Evolutionary conservation across 2,113 vertebrate genomes (phyloP).

Genomic region (Limanda limanda): DNA sequence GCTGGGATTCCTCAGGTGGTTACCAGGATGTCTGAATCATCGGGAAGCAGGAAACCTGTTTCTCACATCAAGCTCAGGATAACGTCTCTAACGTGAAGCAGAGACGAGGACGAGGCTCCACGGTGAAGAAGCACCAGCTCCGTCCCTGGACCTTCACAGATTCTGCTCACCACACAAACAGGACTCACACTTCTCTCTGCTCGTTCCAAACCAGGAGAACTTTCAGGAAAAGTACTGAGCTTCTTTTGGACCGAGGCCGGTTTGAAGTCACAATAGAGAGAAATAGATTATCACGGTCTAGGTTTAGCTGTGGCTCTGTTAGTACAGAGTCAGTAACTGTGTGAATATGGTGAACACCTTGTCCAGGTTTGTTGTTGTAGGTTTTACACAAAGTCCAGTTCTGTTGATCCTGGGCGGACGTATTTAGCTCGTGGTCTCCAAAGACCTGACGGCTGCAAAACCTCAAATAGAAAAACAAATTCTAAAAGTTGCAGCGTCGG

Average conservation of each 20-base stretch:
- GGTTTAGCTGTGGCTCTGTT: constrained; percentile 55
- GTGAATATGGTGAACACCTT: constrained; percentile 11
- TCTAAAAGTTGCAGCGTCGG: not conserved
- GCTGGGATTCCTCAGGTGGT: constrained; percentile 43
- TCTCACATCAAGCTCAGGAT: constrained; percentile 46
- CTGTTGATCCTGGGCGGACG: constrained; percentile 39
- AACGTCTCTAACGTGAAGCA: constrained; percentile 1
- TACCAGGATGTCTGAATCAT: constrained; percentile 34
- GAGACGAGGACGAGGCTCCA: not conserved
- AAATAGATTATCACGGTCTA: constrained; percentile 7
- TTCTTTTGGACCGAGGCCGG: constrained; percentile 39
- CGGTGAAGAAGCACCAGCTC: not conserved
- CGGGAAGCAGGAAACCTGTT: constrained; percentile 54
- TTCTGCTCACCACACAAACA: constrained; percentile 32
- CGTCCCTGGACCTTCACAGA: not conserved
- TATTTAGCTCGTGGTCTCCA: constrained; percentile 30
- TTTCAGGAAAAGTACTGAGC: constrained; percentile 46
- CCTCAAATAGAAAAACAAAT: not conserved
- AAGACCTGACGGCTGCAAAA: not conserved
- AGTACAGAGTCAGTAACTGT: constrained; percentile 30
- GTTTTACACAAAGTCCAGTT: constrained; percentile 31
- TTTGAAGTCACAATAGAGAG: constrained; percentile 45
- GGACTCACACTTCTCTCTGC: constrained; percentile 14
- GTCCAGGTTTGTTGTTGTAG: constrained; percentile 47
- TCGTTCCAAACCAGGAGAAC: no score